These are phyloP conservation scores for Bettongia penicillata DNA, from an alignment of 2,113 vertebrate species.

Conservation along the genomic window DNA sequence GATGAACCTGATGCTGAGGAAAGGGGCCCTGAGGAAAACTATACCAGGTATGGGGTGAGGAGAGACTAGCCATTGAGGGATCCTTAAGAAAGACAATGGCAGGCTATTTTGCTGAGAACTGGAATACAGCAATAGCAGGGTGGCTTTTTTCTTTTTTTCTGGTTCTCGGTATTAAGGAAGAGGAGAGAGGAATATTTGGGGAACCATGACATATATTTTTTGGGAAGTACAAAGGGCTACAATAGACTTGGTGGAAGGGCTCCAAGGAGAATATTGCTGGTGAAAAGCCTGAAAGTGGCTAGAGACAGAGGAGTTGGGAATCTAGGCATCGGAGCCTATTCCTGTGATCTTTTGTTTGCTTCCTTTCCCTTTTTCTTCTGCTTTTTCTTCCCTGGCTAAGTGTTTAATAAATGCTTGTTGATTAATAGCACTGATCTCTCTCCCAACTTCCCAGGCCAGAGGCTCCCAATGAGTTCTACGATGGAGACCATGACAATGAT, in stretches of 20 bases:
- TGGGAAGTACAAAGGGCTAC: background rate
- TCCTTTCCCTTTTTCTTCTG: background rate
- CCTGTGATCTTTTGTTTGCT: background rate
- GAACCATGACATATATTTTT: background rate
- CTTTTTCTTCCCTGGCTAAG: background rate
- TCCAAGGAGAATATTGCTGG: background rate
- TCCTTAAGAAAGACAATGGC: background rate
- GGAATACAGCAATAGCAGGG: background rate
- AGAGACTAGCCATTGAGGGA: background rate
- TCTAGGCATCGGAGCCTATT: background rate
- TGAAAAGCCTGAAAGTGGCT: background rate
- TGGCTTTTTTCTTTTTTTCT: background rate
- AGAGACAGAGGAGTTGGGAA: background rate
- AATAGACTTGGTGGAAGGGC: background rate
- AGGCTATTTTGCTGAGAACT: background rate
- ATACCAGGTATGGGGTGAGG: constrained; percentile 87
- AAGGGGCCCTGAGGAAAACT: constrained; percentile 94
- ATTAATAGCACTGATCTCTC: constrained; percentile 36
- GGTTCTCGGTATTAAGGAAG: background rate
- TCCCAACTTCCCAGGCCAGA: constrained; percentile 89
- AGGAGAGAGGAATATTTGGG: background rate
- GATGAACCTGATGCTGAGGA: constrained; percentile 97
- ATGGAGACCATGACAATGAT: constrained; percentile 98
- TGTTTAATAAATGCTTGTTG: background rate
- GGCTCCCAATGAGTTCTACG: constrained; percentile 96